These are phyloP conservation scores for Hirundo rustica DNA, from an alignment of 2,797 vertebrate species.

Conservation along the genomic window DNA sequence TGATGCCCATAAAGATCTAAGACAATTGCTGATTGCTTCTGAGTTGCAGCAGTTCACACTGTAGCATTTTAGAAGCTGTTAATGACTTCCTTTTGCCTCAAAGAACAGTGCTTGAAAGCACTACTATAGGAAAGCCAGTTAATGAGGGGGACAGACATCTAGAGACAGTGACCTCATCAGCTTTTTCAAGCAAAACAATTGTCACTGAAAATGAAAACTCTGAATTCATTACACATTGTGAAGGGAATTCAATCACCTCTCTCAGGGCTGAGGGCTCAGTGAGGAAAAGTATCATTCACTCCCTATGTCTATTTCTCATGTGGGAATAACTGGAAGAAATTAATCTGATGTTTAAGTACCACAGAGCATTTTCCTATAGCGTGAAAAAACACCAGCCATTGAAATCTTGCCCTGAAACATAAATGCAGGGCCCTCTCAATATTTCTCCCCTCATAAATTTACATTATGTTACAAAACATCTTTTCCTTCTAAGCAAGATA, in stretches of 20 bases:
- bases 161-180: neutral
- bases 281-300: neutral
- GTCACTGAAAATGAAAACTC: neutral
- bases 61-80: neutral
- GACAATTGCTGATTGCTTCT: neutral
- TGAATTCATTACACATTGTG: neutral
- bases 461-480: neutral
- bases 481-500: neutral
- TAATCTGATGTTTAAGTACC: neutral
- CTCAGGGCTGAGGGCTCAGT: neutral
- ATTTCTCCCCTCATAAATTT: neutral
- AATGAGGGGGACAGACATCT: neutral
- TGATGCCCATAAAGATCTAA: neutral
- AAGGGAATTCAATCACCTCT: neutral
- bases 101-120: neutral
- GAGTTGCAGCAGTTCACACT: neutral
- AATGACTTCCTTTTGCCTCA: neutral
- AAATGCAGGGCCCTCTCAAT: neutral
- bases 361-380: neutral
- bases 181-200: neutral
- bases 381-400: neutral
- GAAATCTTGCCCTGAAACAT: neutral
- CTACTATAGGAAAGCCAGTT: rapidly evolving
- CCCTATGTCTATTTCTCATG: neutral
- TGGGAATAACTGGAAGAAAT: neutral